Base-by-base conservation (phyloP, 2,888 invertebrate species). In the Anarsia innoxiella region DNA sequence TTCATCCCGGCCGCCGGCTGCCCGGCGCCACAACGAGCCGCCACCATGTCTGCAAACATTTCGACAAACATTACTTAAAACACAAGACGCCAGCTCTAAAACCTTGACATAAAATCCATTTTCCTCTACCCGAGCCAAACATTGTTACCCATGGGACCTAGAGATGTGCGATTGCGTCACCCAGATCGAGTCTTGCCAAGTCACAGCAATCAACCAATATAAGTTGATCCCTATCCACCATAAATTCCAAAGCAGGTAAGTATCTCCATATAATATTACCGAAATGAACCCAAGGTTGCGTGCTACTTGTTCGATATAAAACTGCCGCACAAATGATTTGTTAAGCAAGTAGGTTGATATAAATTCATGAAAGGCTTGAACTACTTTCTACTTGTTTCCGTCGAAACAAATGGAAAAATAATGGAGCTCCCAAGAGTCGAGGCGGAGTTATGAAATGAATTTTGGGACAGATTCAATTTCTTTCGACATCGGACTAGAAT, bases 1-100 rank as follows among this genome's bases (percentile, higher is more conserved):
- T 40, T 36, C 34, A 44, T 40, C 39, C 34, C 25, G 11, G 4
- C n/a, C n/a, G 4, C 19, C 58, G 54, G 46, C 61, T 51, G 43
- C 42, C 51, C 39, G 60, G 41, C 59, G 60, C 57, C 62, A 47
- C 41, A 55, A 51, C 66, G 68, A 57, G n/a, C n/a, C n/a, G n/a
- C n/a, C 71, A 27, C 40, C 31, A 30, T 49, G 71, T 72, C 71
- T 72, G 49, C 50, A 54, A 54, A 59, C 52, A 51, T 42, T 45
- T 38, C 41, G 19, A 37, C 26, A 23, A 10, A 2, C 2, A 12
- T 5, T 25, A 8, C 41, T 39, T 54, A 57, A 35, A 0, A 0
- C 28, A 2, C 15, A 1, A 0, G 0, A 1, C n/a, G n/a, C 8
- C 19, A 19, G 8, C 19, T 19, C 8, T 19, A 19, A 3, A 19